Evolutionary conservation across 53 echinoderm and acorn worm genomes (phyloP), one percentile per base, ranked within the genome.

Genomic region (Holothuria scabra): DNA sequence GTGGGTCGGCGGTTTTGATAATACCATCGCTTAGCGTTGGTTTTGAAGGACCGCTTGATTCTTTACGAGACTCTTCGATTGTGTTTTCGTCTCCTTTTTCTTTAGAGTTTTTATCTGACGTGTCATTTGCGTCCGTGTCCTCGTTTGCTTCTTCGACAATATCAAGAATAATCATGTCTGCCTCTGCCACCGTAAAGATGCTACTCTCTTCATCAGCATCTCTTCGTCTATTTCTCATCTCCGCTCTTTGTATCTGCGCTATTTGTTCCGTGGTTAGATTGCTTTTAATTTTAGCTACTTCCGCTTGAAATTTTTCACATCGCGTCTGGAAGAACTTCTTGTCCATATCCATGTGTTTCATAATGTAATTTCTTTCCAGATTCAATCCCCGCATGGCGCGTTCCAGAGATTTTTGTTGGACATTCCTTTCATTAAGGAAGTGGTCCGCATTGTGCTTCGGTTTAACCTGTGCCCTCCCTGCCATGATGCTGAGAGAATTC

Each of bases 291-390:
- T 56, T 76, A 3, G 76, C 52, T 12, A 56, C 76, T 46, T 76
- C 57, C 11, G 49, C 25, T 76, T 76, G 76, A 25, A 76, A 56
- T 23, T 76, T 52, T 20, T 76, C 55, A 5, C 57, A 76, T 28
- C 76, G 23, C 0, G 52, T 76, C 20, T 76, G 28, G 28, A 76
- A 76, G 25, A 76, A 52, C 12, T 76, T 76, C 56, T 26, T 76
- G 55, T 76, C 76, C 76, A 76, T 56, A 56, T 76, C 76, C 76
- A 76, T 76, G 20, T 76, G 76, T 52, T 76, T 76, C 57, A 76
- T 56, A 14, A 76, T 76, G 57, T 76, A 76, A 23, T 76, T 76
- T 10, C 48, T 46, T 23, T 76, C 76, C 24, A 76, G 22, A 46
- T 38, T 56, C 23, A 76, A 57, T 56, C 76, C 76, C 12, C 76